A percentile compares a stretch with the other conserved stretches of the same genome.
These are phyloP conservation scores for Dendropsophus ebraccatus DNA, from an alignment of 2,113 vertebrate genomes.

Conservation along the genomic window DNA sequence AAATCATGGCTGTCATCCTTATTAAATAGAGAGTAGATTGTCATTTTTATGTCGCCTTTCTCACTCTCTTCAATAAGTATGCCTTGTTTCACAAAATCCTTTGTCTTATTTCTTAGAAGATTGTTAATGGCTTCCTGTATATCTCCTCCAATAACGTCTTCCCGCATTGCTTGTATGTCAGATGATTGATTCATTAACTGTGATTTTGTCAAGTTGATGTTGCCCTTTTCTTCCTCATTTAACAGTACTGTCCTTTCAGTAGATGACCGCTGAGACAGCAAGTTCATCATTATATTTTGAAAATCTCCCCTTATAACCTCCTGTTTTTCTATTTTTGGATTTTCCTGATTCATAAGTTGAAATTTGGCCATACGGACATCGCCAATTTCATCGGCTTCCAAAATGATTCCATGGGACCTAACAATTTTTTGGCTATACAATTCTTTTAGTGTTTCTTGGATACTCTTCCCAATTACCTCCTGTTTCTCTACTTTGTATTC, in stretches of 20 bases:
- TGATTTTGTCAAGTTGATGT: slow-evolving; percentile 80
- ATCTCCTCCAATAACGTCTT: slow-evolving; percentile 84
- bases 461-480: slow-evolving; percentile 86
- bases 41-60: slow-evolving; percentile 90
- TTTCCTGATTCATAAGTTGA: slow-evolving; percentile 83
- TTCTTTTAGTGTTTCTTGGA: slow-evolving; percentile 86
- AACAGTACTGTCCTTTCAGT: slow-evolving; percentile 75
- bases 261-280: slow-evolving; percentile 77
- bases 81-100: slow-evolving; percentile 78
- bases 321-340: slow-evolving; percentile 87
- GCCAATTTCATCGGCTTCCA: slow-evolving; percentile 88
- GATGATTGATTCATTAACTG: slow-evolving; percentile 81
- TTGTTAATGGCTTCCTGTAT: slow-evolving; percentile 84
- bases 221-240: slow-evolving; percentile 84
- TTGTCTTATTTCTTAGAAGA: slow-evolving; percentile 76
- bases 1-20: slow-evolving; percentile 69
- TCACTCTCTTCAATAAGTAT: slow-evolving; percentile 92
- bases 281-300: slow-evolving; percentile 84
- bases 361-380: slow-evolving; percentile 92
- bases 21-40: slow-evolving; percentile 89
- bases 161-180: slow-evolving; percentile 74
- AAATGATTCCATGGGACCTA: slow-evolving; percentile 83
- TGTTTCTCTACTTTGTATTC: slow-evolving; percentile 77
- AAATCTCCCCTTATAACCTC: slow-evolving; percentile 84
- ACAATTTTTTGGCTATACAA: slow-evolving; percentile 85